A percentile compares a stretch with the other conserved stretches of the same genome.
Conservation (phyloP, 2,888 invertebrate genomes). For the Tholera decimalis region DNA sequence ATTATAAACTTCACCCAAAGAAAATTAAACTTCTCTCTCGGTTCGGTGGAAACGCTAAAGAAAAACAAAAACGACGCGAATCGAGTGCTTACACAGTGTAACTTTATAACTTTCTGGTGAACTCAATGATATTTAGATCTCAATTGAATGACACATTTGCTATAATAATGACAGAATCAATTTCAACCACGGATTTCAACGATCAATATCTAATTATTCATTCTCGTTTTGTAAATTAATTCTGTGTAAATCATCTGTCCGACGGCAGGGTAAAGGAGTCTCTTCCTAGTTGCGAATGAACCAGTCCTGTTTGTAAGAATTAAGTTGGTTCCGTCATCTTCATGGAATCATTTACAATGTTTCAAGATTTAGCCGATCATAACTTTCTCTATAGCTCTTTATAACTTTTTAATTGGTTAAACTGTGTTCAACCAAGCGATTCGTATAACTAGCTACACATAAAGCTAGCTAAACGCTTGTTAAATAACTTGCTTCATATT, state of each 20-base stretch:
- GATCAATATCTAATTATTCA: too few relatives aligned
- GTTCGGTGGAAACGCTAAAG: constrained; percentile 60
- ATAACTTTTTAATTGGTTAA: neutral
- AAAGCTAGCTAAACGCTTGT: neutral
- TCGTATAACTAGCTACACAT: neutral
- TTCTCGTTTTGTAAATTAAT: too few relatives aligned
- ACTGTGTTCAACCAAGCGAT: neutral
- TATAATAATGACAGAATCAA: constrained; percentile 16
- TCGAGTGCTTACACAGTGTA: constrained; percentile 67
- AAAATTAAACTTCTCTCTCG: constrained; percentile 72
- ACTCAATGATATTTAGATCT: constrained; percentile 58
- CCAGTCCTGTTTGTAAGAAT: neutral
- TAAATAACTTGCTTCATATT: constrained; percentile 8
- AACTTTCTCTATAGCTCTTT: neutral
- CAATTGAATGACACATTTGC: constrained; percentile 55
- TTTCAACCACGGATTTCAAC: constrained; percentile 23
- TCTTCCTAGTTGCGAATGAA: too few relatives aligned
- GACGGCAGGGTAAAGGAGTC: too few relatives aligned
- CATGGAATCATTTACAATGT: neutral
- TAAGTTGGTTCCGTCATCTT: neutral
- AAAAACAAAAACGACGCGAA: constrained; percentile 68
- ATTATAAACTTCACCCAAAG: constrained; percentile 66
- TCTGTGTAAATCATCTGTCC: too few relatives aligned
- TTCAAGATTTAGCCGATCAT: neutral
- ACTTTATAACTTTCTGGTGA: constrained; percentile 65